Evolutionary conservation across 2,113 vertebrate species (phyloP).

Genomic region (Balaeniceps rex): DNA sequence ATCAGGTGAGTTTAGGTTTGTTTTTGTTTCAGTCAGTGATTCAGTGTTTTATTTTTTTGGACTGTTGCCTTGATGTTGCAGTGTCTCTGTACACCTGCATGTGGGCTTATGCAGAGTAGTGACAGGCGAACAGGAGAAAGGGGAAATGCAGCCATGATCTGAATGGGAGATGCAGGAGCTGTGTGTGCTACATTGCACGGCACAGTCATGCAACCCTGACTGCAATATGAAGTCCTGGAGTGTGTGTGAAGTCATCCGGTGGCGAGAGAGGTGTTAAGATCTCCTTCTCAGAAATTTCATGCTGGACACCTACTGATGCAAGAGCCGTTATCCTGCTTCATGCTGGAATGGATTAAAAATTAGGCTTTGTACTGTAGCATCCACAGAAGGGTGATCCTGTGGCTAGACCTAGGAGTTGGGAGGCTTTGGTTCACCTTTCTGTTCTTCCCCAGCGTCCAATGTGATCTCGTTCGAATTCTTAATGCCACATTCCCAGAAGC

Average conservation of each 20-base stretch:
- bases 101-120: not conserved
- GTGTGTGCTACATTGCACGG: rapidly evolving
- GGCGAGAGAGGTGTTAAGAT: not conserved
- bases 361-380: not conserved
- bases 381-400: rapidly evolving
- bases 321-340: not conserved
- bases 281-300: not conserved
- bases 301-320: not conserved
- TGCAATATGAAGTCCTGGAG: not conserved
- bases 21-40: not conserved
- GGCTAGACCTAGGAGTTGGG: not conserved
- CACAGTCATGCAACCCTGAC: not conserved
- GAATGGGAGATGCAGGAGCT: not conserved
- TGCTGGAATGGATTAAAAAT: not conserved
- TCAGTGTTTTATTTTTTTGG: not conserved
- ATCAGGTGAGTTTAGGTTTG: not conserved
- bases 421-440: not conserved
- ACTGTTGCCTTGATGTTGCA: not conserved
- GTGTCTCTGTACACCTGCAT: not conserved
- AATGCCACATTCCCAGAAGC: not conserved
- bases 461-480: not conserved
- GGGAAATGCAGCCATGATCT: not conserved
- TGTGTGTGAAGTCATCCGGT: not conserved
- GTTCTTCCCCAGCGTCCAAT: not conserved
- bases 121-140: not conserved